Base-by-base conservation (phyloP, 2,113 vertebrate species). In the Lepus europaeus region DNA sequence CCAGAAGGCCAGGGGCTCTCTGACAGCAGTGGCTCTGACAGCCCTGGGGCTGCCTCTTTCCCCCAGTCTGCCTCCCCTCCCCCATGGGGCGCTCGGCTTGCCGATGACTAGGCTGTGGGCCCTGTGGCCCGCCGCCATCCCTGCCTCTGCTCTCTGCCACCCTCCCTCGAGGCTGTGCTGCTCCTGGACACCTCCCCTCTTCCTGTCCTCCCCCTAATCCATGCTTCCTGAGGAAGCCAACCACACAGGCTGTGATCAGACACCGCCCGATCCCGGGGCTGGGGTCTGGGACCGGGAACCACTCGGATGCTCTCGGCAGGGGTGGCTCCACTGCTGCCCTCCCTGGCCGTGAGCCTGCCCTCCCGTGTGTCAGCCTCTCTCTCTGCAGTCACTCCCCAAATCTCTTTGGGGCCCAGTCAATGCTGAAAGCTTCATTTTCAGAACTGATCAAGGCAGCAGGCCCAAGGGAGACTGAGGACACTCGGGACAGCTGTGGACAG, bases 271-370 rank as follows among this genome's bases (percentile, higher is more conserved):
- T 78, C 61, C 61, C 1, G 0, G 14, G 29, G 27, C 66, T 88
- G 51, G 64, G 51, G 88, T 77, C 51, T 77, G 61, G 89, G 87
- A 87, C 69, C 36, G 92, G 89, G 59, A 91, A 82, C 56, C 66
- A 29, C 36, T 64, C 31, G n/a, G 69, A 13, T 13, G 4, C 53
- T 33, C 49, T 51, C 31, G 70, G 76, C 90, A 86, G 63, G 33
- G 29, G 86, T 84, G 61, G 36, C 51, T 49, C 33, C 77, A 68
- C 63, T 27, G 12, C 39, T 12, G 53, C 39, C 39, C 33, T 56
- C 19, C 29, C n/a, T 70, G 63, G 66, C 53, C 59, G 56, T 10
- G 23, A 68, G 51, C 36, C 79, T 14, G 33, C 87, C 27, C 1
- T 33, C 5, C 0, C 5, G 79, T 11, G 76, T 39, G 10, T 33